These are phyloP conservation scores for Chrysocyon brachyurus DNA, from an alignment of 2,797 vertebrate species.

Conservation along the genomic window DNA sequence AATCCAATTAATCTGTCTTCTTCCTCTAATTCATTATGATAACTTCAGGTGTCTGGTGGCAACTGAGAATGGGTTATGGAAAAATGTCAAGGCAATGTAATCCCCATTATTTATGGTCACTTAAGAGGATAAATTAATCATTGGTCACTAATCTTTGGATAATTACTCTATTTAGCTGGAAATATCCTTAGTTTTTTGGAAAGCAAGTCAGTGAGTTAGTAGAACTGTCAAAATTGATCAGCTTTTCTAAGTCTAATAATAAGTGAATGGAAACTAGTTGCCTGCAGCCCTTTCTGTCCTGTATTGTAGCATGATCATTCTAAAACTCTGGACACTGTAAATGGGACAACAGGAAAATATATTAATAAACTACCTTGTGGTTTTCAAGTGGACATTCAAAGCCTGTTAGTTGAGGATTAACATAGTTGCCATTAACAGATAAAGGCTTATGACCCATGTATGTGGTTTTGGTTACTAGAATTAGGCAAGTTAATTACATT, in stretches of 20 bases:
- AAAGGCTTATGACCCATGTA: not conserved
- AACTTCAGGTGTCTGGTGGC: conserved; percentile 85
- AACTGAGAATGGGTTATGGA: conserved; percentile 85
- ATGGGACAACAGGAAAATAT: not conserved
- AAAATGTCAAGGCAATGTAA: conserved; percentile 84
- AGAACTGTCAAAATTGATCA: conserved; percentile 85
- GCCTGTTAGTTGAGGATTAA: not conserved
- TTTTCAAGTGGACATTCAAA: not conserved
- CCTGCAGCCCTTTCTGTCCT: conserved; percentile 65
- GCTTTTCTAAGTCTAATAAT: conserved; percentile 82
- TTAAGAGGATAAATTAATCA: conserved; percentile 89
- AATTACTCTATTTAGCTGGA: conserved; percentile 87
- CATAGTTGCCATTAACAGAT: not conserved
- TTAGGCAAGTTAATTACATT: not conserved
- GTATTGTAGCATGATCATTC: not conserved
- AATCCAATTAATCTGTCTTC: conserved; percentile 88
- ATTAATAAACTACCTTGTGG: not conserved
- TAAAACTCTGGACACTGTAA: conserved; percentile 31
- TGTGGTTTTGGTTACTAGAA: conserved; percentile 52
- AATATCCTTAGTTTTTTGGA: conserved; percentile 80
- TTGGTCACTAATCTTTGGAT: conserved; percentile 88
- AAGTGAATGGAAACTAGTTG: conserved; percentile 82
- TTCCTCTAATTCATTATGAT: conserved; percentile 86
- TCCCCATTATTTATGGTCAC: conserved; percentile 89
- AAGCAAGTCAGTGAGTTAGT: conserved; percentile 82